Evolutionary conservation across 2,113 vertebrate genomes (phyloP), one percentile per base, ranked within the genome.

Genomic region (Hippoglossus stenolepis): DNA sequence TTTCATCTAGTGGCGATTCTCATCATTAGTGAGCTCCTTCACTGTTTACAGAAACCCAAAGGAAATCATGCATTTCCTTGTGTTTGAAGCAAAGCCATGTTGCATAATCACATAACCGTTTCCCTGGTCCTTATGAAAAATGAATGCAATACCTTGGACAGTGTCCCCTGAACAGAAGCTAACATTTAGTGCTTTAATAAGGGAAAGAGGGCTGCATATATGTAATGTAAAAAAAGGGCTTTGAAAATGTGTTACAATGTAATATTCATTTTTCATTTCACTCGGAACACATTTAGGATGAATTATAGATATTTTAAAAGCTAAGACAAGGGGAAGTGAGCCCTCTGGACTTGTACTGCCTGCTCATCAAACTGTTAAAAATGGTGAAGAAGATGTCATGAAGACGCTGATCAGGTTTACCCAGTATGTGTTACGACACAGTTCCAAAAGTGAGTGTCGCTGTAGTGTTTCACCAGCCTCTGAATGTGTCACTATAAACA

Each of bases 231-330:
- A 84, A 71, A 9, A 47, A 72, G 51, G 35, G 8, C 20, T 31
- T 21, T 26, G 38, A 68, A 69, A 72, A 78, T 74, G 63, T 84
- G 67, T 53, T 62, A 53, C 47, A 66, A 90, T 89, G 67, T 83
- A 85, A 87, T 87, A 90, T 90, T 90, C 20, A 89, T 91, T 79
- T 18, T 12, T 62, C 49, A 66, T 69, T 79, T 87, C 47, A 76
- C 35, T 65, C 54, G 57, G 64, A 82, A 75, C 67, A n/a, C 64
- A 79, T 84, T 64, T 21, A 63, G 15, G 11, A 85, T 91, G 72
- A 88, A 91, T 91, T 88, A 87, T 93, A 69, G 67, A 91, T 91
- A 60, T 83, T 76, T 89, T 88, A 87, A 93, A 89, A 90, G 87
- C 74, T 20, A 53, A 68, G 74, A 83, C 82, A 85, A 74, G 78